Evolutionary conservation across 2,888 invertebrate genomes (phyloP).

Genomic region (Cacoxenus indagator): DNA sequence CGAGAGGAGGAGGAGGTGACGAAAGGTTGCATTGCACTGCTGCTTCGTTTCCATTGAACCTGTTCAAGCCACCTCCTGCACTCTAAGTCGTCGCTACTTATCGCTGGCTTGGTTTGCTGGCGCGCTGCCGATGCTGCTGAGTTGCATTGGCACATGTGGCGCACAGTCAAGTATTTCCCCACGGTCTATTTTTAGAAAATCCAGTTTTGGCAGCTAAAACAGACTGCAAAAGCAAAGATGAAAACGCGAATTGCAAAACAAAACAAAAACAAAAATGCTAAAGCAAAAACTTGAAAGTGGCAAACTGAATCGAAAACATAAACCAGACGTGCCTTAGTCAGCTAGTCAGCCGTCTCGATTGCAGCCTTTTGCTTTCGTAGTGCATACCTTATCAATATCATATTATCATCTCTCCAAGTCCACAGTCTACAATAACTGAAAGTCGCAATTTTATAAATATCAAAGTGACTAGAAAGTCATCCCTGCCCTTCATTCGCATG

Average conservation of each 20-base stretch:
- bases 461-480: not conserved
- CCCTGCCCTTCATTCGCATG: not conserved
- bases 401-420: not conserved
- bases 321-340: constrained; percentile 24
- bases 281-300: constrained; percentile 12
- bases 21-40: too few species aligned
- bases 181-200: constrained; percentile 69
- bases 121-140: constrained; percentile 26
- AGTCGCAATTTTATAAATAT: not conserved
- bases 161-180: constrained; percentile 65
- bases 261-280: constrained; percentile 27
- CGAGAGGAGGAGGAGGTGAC: too few species aligned
- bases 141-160: constrained; percentile 58
- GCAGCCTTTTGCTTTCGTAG: too few species aligned
- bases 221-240: not conserved
- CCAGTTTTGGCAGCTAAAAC: constrained; percentile 62
- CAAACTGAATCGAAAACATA: constrained; percentile 8
- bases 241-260: constrained; percentile 3
- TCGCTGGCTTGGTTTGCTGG: not conserved
- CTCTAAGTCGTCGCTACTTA: not conserved
- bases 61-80: too few species aligned
- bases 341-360: not conserved
- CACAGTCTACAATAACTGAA: too few species aligned
- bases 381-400: not conserved
- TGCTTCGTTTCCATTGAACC: too few species aligned